These are phyloP conservation scores for Orius laevigatus DNA, from an alignment of 1,140 invertebrate genomes.

Conservation along the genomic window DNA sequence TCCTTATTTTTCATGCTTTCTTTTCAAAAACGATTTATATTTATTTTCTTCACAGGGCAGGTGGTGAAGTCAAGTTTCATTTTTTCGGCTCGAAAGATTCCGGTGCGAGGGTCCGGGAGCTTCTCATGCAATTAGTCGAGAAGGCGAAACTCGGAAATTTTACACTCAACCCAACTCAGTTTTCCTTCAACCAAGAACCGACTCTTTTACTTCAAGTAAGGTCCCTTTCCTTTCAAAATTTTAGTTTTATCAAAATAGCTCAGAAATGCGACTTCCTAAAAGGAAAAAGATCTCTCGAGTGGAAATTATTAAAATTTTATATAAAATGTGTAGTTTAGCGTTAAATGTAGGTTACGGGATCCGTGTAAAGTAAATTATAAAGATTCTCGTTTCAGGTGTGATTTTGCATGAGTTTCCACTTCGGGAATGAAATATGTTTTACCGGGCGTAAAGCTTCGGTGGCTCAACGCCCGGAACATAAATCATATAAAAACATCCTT, in stretches of 20 bases:
- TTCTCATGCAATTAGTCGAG: slow-evolving; percentile 41
- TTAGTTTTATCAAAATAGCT: too few species aligned
- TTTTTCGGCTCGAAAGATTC: slow-evolving; percentile 41
- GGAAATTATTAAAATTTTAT: too few species aligned
- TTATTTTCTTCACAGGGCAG: slow-evolving; percentile 29
- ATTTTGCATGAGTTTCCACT: background rate
- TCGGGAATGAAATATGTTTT: background rate
- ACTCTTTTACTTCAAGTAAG: slow-evolving; percentile 36
- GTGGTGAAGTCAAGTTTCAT: slow-evolving; percentile 42
- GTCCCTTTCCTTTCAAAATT: background rate
- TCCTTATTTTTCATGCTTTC: background rate
- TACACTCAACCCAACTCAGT: slow-evolving; percentile 39
- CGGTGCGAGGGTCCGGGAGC: slow-evolving; percentile 39
- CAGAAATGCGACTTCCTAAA: too few species aligned
- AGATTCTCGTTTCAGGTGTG: background rate
- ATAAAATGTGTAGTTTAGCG: too few species aligned
- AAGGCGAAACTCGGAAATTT: slow-evolving; percentile 42
- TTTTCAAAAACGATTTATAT: slow-evolving; percentile 12
- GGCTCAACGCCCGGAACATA: background rate
- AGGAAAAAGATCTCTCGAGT: too few species aligned
- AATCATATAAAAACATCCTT: background rate
- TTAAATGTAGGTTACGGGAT: too few species aligned
- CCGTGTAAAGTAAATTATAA: background rate
- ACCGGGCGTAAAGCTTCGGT: background rate
- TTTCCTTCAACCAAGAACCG: slow-evolving; percentile 40